These are phyloP conservation scores for Eucriotettix oculatus DNA, from an alignment of 2,888 invertebrate species.

Conservation along the genomic window DNA sequence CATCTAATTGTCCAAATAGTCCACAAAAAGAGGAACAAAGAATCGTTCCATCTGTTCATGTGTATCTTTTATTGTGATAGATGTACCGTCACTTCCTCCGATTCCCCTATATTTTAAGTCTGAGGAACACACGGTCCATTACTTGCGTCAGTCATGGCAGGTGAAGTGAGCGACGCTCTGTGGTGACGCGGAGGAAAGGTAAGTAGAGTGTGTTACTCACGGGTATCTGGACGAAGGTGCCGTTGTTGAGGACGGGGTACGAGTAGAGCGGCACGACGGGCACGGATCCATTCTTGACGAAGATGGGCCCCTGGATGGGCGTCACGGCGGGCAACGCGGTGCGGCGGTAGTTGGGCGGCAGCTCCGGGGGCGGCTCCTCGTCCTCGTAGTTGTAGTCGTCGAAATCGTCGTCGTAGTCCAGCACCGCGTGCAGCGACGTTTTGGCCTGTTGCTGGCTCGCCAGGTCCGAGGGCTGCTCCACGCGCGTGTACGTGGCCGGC, in stretches of 20 bases:
- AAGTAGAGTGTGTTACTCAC: constrained; percentile 36
- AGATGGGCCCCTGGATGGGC: constrained; percentile 78
- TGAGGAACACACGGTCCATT: too few species aligned
- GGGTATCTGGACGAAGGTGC: constrained; percentile 76
- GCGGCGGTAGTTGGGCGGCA: constrained; percentile 6
- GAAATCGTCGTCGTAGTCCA: constrained; percentile 51
- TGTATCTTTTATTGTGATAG: too few species aligned
- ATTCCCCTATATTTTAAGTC: too few species aligned
- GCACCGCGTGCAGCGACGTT: constrained; percentile 52
- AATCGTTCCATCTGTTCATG: too few species aligned
- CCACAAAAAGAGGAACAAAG: too few species aligned
- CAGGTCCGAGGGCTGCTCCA: constrained; percentile 19
- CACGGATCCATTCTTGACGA: constrained; percentile 60
- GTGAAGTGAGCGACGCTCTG: too few species aligned
- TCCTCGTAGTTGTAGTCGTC: constrained; percentile 39
- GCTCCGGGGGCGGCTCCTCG: constrained; percentile 21
- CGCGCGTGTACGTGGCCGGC: constrained; percentile 21
- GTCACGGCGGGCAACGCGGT: constrained; percentile 44
- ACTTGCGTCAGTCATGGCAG: too few species aligned
- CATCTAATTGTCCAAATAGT: too few species aligned
- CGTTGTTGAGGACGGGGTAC: constrained; percentile 69
- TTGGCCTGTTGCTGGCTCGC: constrained; percentile 25
- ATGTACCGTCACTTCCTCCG: too few species aligned
- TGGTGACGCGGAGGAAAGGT: too few species aligned
- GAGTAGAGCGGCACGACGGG: constrained; percentile 78